A percentile compares a stretch with the other conserved stretches of the same genome.
These are phyloP conservation scores for Hipposideros armiger DNA, from an alignment of 2,113 vertebrate genomes.

Conservation along the genomic window DNA sequence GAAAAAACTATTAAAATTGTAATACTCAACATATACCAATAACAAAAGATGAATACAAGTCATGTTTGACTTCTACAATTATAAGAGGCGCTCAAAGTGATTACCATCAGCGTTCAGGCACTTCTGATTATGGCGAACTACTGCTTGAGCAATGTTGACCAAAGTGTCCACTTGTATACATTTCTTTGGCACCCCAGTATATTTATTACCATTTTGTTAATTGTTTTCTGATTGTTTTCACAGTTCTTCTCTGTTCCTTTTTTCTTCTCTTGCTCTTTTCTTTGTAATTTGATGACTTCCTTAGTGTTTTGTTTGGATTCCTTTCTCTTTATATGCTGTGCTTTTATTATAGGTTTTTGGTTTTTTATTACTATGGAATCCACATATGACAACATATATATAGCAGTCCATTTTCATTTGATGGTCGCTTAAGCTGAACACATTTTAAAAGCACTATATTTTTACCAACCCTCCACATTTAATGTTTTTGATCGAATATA, in stretches of 20 bases:
- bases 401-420: background rate
- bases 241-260: background rate
- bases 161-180: too few species aligned
- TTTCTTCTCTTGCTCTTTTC: background rate
- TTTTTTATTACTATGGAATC: background rate
- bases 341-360: background rate
- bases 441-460: background rate
- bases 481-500: background rate
- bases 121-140: too few species aligned
- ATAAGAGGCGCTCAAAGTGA: too few species aligned
- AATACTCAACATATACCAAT: too few species aligned
- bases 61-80: too few species aligned
- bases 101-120: too few species aligned
- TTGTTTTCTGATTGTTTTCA: background rate
- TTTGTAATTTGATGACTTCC: background rate
- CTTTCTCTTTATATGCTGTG: background rate
- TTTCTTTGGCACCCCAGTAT: too few species aligned
- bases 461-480: background rate
- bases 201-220: background rate
- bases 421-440: background rate
- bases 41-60: too few species aligned
- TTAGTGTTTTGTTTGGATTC: background rate
- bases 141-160: too few species aligned
- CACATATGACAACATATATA: background rate
- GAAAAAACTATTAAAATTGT: too few species aligned